Evolutionary conservation across 2,113 vertebrate genomes (phyloP).

Genomic region (Clupea harengus): DNA sequence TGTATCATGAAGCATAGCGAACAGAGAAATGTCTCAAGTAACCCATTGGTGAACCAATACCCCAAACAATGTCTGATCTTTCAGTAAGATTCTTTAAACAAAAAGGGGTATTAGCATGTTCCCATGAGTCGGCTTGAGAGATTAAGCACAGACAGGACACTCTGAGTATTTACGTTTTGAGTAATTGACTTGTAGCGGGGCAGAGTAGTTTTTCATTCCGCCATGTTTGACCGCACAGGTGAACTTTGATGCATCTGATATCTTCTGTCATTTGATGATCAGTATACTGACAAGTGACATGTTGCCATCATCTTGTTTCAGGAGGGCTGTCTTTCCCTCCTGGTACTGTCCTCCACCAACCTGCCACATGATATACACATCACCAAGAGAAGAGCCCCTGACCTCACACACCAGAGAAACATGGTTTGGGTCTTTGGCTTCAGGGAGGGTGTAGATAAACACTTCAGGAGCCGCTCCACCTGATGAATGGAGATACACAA

Average conservation of each 20-base stretch:
- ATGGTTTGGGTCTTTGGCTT: fast-evolving
- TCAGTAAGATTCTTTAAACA: not conserved
- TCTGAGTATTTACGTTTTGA: conserved; percentile 3
- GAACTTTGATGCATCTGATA: not conserved
- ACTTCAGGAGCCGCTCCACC: not conserved
- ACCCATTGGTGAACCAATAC: not conserved
- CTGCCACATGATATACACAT: conserved; percentile 34
- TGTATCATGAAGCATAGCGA: not conserved
- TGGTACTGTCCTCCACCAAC: fast-evolving
- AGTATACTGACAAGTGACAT: conserved; percentile 24
- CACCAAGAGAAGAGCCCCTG: not conserved
- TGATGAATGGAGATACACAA: not conserved
- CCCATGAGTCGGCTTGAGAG: not conserved
- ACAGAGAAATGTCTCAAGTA: not conserved
- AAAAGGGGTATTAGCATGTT: not conserved
- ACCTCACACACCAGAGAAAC: conserved; percentile 35
- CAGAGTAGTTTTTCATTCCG: fast-evolving
- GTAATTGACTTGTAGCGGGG: not conserved
- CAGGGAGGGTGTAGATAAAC: not conserved
- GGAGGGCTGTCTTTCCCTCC: not conserved
- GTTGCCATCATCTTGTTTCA: not conserved
- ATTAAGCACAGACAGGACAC: not conserved
- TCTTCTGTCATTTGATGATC: not conserved
- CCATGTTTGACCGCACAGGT: not conserved
- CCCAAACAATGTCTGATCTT: not conserved